Percentiles rank a stretch among this genome's conserved stretches.
These are phyloP conservation scores for Bombus consobrinus DNA, from an alignment of 1,140 invertebrate species.

Conservation along the genomic window DNA sequence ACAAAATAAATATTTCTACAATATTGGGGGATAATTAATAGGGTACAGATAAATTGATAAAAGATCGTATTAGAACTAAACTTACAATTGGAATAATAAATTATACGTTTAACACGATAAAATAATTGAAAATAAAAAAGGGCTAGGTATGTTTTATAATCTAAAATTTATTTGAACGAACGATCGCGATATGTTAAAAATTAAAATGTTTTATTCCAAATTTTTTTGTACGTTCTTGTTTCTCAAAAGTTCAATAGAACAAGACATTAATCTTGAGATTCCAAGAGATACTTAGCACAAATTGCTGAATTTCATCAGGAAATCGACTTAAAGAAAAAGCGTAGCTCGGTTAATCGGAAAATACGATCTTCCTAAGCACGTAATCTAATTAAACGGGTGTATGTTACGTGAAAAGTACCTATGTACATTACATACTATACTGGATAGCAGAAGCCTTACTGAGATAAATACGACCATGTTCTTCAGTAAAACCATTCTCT, in stretches of 20 bases:
- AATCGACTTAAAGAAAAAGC: not conserved
- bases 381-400: slow-evolving; percentile 30
- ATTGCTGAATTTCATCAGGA: not conserved
- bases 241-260: not conserved
- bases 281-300: not conserved
- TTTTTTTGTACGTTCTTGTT: not conserved
- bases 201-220: not conserved
- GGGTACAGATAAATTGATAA: too few relatives aligned
- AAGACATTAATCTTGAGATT: not conserved
- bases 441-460: slow-evolving; percentile 10
- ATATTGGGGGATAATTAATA: too few relatives aligned
- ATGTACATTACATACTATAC: not conserved
- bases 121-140: too few relatives aligned
- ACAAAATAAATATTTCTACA: too few relatives aligned
- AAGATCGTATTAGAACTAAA: too few relatives aligned
- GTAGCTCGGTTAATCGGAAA: not conserved
- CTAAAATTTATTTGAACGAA: too few relatives aligned
- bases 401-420: not conserved
- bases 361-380: slow-evolving; percentile 1
- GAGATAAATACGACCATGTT: not conserved
- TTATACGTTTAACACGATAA: too few relatives aligned
- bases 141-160: too few relatives aligned
- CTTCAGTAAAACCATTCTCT: not conserved
- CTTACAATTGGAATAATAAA: too few relatives aligned
- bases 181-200: not conserved